A percentile compares a stretch with the other conserved stretches of the same genome.
Evolutionary conservation across 1,140 invertebrate species (phyloP).

Genomic region (Uloborus diversus): DNA sequence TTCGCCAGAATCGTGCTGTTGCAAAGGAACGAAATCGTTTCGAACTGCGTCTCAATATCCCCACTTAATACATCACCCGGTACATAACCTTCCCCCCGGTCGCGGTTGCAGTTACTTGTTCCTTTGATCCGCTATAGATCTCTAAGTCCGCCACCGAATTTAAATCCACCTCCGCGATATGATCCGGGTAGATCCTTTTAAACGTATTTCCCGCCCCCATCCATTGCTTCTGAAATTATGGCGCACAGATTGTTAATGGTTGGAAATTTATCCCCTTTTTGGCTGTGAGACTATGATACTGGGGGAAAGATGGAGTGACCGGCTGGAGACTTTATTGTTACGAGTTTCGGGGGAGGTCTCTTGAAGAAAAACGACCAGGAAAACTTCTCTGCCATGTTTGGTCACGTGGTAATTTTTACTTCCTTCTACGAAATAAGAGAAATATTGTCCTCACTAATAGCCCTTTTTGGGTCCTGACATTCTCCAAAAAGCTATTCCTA

Average conservation of each 20-base stretch:
- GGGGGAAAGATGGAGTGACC: slow-evolving; percentile 42
- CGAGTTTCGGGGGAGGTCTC: neutral
- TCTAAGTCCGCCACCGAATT: neutral
- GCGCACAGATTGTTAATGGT: slow-evolving; percentile 54
- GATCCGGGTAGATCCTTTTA: neutral
- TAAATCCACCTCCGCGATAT: slow-evolving; percentile 33
- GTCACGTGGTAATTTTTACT: no score
- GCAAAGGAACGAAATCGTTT: no score
- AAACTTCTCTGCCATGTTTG: slow-evolving; percentile 40
- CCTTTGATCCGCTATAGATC: slow-evolving; percentile 8
- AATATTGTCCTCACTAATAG: no score
- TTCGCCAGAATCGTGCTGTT: no score
- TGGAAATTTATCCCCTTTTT: slow-evolving; percentile 46
- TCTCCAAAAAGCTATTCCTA: no score
- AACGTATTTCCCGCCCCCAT: neutral
- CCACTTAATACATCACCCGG: slow-evolving; percentile 1
- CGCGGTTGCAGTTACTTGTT: slow-evolving; percentile 42
- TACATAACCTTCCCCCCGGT: neutral
- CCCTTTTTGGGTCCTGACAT: no score
- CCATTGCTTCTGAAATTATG: slow-evolving; percentile 26
- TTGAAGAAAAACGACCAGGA: no score
- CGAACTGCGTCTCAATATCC: no score
- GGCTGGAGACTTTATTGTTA: slow-evolving; percentile 36
- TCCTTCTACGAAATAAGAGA: no score
- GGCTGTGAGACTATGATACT: neutral